Percentiles rank a stretch among this genome's conserved stretches.
phyloP scores from a whole-genome alignment of 2,113 vertebrate genomes.

The Noctilio leporinus region DNA sequence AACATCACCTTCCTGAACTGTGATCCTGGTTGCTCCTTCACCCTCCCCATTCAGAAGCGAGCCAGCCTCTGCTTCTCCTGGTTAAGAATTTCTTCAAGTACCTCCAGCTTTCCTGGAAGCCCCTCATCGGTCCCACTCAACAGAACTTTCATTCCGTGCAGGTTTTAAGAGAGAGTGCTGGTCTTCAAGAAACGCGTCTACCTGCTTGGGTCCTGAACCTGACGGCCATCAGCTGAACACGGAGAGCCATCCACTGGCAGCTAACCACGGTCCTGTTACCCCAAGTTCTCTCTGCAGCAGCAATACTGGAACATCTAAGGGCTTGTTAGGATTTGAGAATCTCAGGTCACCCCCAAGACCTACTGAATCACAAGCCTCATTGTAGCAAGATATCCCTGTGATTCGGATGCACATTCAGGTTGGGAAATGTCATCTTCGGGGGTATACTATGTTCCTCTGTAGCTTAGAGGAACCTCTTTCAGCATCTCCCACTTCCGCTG shows the following conservation, averaged over 20 bases:
- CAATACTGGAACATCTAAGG: neutral
- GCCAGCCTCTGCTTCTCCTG: neutral
- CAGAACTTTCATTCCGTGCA: neutral
- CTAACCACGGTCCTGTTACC: neutral
- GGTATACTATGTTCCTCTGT: neutral
- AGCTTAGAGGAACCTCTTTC: neutral
- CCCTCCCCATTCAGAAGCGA: neutral
- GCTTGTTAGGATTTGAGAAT: neutral
- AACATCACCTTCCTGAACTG: neutral
- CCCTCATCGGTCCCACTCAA: neutral
- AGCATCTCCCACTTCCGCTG: neutral
- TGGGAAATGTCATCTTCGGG: neutral
- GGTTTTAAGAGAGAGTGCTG: neutral
- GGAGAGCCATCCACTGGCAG: neutral
- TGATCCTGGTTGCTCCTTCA: neutral
- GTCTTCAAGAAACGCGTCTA: neutral
- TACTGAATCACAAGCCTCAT: neutral
- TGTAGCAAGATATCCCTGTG: neutral
- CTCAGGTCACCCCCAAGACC: neutral
- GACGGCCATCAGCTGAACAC: neutral
- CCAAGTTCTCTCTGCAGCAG: neutral
- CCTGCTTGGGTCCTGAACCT: neutral
- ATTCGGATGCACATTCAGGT: neutral
- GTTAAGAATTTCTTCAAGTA: neutral
- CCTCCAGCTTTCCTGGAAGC: neutral